A percentile compares a stretch with the other conserved stretches of the same genome.
Evolutionary conservation across 37 sponge, comb jelly and placozoan species (phyloP).

Genomic region (Beroe ovata): DNA sequence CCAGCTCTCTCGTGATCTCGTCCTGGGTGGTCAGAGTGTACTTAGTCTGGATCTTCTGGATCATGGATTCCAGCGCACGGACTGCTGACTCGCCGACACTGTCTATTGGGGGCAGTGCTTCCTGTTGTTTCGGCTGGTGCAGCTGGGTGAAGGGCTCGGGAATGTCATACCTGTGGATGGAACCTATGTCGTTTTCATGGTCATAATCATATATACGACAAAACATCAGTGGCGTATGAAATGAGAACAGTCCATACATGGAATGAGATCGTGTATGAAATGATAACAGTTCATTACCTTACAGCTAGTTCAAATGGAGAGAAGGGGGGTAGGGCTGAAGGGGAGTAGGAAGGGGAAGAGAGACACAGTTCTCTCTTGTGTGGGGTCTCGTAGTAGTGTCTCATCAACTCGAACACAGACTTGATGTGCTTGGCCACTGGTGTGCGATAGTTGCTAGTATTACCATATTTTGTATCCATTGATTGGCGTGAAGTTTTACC

Average conservation of each 20-base stretch:
- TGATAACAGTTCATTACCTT: no score
- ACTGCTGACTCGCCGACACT: not conserved
- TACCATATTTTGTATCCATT: no score
- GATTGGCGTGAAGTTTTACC: no score
- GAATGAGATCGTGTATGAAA: no score
- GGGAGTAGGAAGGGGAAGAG: not conserved
- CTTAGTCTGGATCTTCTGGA: not conserved
- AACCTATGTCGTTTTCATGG: not conserved
- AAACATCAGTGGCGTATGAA: no score
- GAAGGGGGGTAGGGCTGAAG: not conserved
- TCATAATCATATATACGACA: no score
- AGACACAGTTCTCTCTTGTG: conserved; percentile 12
- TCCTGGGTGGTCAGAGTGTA: conserved; percentile 3
- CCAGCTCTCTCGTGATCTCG: not conserved
- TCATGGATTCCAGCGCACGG: not conserved
- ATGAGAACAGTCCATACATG: no score
- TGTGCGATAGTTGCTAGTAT: not conserved
- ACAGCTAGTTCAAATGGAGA: conserved; percentile 24
- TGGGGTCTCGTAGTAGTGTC: conserved; percentile 15
- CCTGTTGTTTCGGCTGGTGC: not conserved
- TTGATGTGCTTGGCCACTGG: conserved; percentile 3
- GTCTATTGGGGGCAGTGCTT: not conserved
- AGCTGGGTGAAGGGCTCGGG: not conserved
- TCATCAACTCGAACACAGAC: not conserved
- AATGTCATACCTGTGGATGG: conserved; percentile 21